Evolutionary conservation across 2,113 vertebrate species (phyloP), one percentile per base, ranked within the genome.

Genomic region (Gymnobelideus leadbeateri): DNA sequence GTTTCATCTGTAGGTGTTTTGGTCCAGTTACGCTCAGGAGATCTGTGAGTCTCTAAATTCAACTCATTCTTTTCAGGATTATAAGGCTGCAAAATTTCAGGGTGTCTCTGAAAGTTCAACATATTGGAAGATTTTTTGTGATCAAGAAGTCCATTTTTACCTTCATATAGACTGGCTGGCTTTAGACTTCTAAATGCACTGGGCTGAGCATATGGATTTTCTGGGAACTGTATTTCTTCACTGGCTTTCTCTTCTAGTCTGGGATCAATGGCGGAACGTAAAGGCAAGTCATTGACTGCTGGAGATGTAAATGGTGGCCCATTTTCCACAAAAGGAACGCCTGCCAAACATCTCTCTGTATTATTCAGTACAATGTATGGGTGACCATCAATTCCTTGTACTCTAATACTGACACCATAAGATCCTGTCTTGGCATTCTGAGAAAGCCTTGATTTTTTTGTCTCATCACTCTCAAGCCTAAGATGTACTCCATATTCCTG

Each of bases 321-420:
- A 31, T 98, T 98, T 97, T 98, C 98, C 46, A 99, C 89, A 46
- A 97, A 92, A 95, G 97, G 21, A 2, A 94, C n/a, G 93, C 98
- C 98, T 16, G 99, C 97, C 49, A 98, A 94, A 47, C 97, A 98
- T 11, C 98, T 98, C 92, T 99, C 99, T 0, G 99, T 99, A 96
- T 99, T 99, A 97, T 99, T 99, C 93, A 99, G 99, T 61, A 99
- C 99, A 16, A 99, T 99, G 91, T 99, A 99, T 0, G 99, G 99
- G 97, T 99, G 99, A 51, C 99, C 99, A 92, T 99, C 99, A 0
- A 99, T 99, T 37, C 99, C 99, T 97, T 99, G 99, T 46, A 99
- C 99, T 92, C 99, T 98, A 97, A 99, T 99, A 97, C 99, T 99
- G 97, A 99, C 99, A 51, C 99, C 99, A 0, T 99, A 99, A 96